Base-by-base conservation (phyloP, 1,140 invertebrate species). In the Polypedilum vanderplanki region DNA sequence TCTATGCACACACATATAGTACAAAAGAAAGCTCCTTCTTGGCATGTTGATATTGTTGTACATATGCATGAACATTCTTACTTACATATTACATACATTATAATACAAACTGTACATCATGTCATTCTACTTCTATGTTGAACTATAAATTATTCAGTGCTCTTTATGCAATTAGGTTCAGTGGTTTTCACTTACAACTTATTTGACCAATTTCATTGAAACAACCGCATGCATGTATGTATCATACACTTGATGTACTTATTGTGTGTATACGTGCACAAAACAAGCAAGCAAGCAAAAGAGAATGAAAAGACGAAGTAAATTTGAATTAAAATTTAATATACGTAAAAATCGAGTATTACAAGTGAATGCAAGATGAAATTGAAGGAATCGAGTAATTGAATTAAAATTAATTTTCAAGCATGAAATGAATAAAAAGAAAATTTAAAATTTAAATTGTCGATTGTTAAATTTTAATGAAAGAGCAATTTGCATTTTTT, bases 121-220 rank as follows among this genome's bases (percentile, higher is more conserved):
- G 46, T 57, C 46, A 57, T 57, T 57, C 46, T n/a, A 8, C 15
- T n/a, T 57, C 46, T n/a, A 12, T 57, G 12, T 15, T 57, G 46
- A 57, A 57, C 15, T 57, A 57, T 57, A 57, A 57, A 57, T 57
- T 57, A 57, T 57, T 57, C 46, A 57, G 46, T 57, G 12, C 46
- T 57, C 46, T 57, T 57, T 57, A 57, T 57, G n/a, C 46, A 57
- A 57, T 57, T 57, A 57, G 46, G 46, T 57, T 57, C 46, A 57
- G 46, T 57, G 46, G 46, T 57, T 33, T 57, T 57, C 46, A 57
- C 46, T 57, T 57, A 57, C 46, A 57, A 57, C 46, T 57, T 57
- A 57, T 57, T 57, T 57, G 46, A 57, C 46, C 46, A 57, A n/a
- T 57, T 57, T 57, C 46, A 57, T 57, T 33, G 24, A 33, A 33